Evolutionary conservation across 1,140 invertebrate genomes (phyloP), one percentile per base, ranked within the genome.

Genomic region (Drosophila fuyamai): DNA sequence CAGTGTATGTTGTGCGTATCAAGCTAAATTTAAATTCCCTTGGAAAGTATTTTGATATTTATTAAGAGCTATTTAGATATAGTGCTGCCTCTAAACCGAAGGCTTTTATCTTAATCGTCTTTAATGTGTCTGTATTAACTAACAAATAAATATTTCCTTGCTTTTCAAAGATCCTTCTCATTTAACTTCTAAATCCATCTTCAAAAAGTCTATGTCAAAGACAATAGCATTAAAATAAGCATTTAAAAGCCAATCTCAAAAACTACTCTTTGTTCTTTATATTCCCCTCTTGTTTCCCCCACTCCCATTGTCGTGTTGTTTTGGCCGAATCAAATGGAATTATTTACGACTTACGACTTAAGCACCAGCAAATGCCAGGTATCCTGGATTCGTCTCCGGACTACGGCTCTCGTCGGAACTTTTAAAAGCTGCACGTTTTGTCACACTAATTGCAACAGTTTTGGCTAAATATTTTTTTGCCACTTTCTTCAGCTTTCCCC

Each of bases 391-490:
- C 29, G n/a, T 43, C 12, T 44, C 46, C 18, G 10, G 50, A 16
- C 9, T 12, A n/a, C 14, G 14, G 13, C 41, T 4, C 14, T 57
- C 9, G 9, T 46, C 14, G 29, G 2, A 13, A 32, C 41, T 29
- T 55, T 67, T 23, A 55, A 70, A 67, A 70, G 12, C 38, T 54
- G 4, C 23, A 12, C 32, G 35, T 55, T 47, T 47, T 47, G 50
- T 47, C 67, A 41, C 43, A 40, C 67, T 68, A 70, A 70, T 70
- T 70, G 63, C 63, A 68, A 47, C 41, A 68, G 48, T 68, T 70
- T 70, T 35, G 50, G 12, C 41, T 63, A 68, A 70, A 70, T 56
- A 70, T 35, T 46, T 41, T 40, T 13, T 13, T 43, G 29, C 43
- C 1, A 9, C 4, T 14, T 10, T 16, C 29, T 16, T 32, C 14